Conservation (phyloP, 2,888 invertebrate species). For the Idaea dimidiata region DNA sequence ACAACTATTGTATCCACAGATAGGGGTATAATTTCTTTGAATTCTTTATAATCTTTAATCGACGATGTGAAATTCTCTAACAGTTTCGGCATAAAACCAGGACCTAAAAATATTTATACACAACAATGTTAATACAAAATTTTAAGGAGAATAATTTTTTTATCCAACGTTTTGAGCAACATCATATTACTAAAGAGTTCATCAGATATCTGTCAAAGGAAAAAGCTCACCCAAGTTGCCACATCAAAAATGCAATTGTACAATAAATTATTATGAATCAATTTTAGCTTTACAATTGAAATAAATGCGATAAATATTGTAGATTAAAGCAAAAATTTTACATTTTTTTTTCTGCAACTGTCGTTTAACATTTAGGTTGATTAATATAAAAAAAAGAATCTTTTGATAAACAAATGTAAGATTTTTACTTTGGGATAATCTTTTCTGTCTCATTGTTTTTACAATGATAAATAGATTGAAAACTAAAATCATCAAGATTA, state of each 20-base stretch:
- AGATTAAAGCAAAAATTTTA: slow-evolving; percentile 42
- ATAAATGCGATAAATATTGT: slow-evolving; percentile 23
- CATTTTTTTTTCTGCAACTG: slow-evolving; percentile 24
- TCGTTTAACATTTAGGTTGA: not conserved
- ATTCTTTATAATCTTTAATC: slow-evolving; percentile 32
- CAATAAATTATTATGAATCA: slow-evolving; percentile 28
- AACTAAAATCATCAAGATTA: slow-evolving; percentile 60
- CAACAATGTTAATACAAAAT: slow-evolving; percentile 2
- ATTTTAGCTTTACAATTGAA: slow-evolving; percentile 37
- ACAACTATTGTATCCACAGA: slow-evolving; percentile 40
- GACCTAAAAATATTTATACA: slow-evolving; percentile 10
- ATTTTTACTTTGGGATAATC: slow-evolving; percentile 35
- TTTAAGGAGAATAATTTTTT: not conserved
- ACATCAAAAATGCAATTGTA: slow-evolving; percentile 37
- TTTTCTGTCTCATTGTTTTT: slow-evolving; percentile 57
- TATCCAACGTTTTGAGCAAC: slow-evolving; percentile 36
- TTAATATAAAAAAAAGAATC: slow-evolving; percentile 9
- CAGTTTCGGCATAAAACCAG: not conserved
- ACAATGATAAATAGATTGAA: slow-evolving; percentile 56
- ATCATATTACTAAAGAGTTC: slow-evolving; percentile 71
- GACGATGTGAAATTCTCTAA: slow-evolving; percentile 27
- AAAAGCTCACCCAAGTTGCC: slow-evolving; percentile 61
- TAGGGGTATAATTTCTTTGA: slow-evolving; percentile 35
- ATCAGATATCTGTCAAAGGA: slow-evolving; percentile 53
- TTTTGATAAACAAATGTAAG: slow-evolving; percentile 32